These are phyloP conservation scores for Chondrilla cf. caribensis DNA, from an alignment of 37 sponge, comb jelly and placozoan species.

Conservation along the genomic window DNA sequence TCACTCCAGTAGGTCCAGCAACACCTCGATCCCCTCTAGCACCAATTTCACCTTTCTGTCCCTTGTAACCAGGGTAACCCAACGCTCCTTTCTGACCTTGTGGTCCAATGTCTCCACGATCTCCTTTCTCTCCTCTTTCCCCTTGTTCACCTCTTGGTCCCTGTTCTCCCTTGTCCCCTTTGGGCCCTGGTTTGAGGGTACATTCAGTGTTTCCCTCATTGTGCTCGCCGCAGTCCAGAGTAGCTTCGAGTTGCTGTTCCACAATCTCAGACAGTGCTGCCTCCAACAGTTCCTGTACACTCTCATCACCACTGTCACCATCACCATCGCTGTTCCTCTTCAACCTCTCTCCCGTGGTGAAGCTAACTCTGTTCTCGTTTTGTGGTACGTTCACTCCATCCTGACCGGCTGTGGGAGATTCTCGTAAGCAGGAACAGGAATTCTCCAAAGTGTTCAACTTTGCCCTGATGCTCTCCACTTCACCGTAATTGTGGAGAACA, in stretches of 20 bases:
- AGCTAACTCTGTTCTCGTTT: too few species aligned
- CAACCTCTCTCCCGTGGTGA: too few species aligned
- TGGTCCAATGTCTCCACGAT: not conserved
- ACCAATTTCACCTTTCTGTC: not conserved
- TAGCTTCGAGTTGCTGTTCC: not conserved
- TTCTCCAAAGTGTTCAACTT: too few species aligned
- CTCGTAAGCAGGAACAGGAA: too few species aligned
- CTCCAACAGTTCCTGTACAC: too few species aligned
- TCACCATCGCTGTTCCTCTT: too few species aligned
- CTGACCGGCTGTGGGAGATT: too few species aligned
- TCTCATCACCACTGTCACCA: too few species aligned
- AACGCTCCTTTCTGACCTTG: not conserved
- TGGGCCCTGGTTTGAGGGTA: not conserved
- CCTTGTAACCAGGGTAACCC: not conserved
- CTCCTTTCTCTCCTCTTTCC: not conserved
- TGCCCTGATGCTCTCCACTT: not conserved
- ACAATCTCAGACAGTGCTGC: not conserved
- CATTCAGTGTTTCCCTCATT: not conserved
- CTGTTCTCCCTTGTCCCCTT: not conserved
- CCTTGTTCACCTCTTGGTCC: constrained; percentile 6
- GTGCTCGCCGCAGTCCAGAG: not conserved
- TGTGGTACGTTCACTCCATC: too few species aligned
- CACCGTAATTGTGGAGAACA: not conserved
- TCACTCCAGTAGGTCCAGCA: not conserved
- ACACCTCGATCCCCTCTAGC: not conserved